A percentile compares a stretch with the other conserved stretches of the same genome.
phyloP scores from a whole-genome alignment of 2,113 vertebrate species.

The Vulpes ferrilata region DNA sequence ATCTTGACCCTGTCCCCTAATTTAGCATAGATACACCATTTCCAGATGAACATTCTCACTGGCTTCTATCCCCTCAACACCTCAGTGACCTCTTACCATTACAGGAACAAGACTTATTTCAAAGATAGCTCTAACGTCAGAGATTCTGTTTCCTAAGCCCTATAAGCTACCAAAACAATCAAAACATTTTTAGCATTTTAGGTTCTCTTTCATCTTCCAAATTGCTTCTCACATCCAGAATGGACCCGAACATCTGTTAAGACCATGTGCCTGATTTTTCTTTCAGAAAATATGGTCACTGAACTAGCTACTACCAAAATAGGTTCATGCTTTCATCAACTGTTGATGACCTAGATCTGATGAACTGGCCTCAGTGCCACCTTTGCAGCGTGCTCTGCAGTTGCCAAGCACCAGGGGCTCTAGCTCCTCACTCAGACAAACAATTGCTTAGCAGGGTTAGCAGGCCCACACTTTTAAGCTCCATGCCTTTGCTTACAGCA shows the following conservation, averaged over 20 bases:
- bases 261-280: not conserved
- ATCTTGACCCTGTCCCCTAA: not conserved
- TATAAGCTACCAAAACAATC: not conserved
- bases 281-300: not conserved
- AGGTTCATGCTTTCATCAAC: not conserved
- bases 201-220: conserved; percentile 25
- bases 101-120: not conserved
- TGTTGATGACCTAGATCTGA: not conserved
- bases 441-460: not conserved
- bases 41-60: not conserved
- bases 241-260: conserved; percentile 37
- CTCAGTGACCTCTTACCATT: not conserved
- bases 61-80: not conserved
- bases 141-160: not conserved
- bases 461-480: not conserved
- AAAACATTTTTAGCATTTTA: conserved; percentile 8
- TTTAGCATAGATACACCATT: not conserved
- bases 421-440: not conserved
- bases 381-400: not conserved
- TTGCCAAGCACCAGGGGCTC: not conserved
- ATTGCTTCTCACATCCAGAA: conserved; percentile 31
- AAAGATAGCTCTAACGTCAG: not conserved
- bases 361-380: not conserved
- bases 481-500: not conserved
- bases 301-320: not conserved